A percentile compares a stretch with the other conserved stretches of the same genome.
These are phyloP conservation scores for Netelia virgata DNA, from an alignment of 2,888 invertebrate species.

Conservation along the genomic window DNA sequence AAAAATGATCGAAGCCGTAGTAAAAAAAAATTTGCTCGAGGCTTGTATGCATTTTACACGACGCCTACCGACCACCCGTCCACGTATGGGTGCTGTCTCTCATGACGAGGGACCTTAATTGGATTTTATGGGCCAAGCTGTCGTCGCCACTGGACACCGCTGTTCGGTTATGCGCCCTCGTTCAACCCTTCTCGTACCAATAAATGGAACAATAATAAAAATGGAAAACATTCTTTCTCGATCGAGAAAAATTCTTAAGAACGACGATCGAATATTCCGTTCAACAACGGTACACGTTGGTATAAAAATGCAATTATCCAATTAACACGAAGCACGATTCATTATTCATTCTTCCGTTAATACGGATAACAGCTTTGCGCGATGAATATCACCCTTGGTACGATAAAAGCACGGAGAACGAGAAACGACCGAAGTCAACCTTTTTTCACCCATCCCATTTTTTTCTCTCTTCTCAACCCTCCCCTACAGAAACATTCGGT, in stretches of 20 bases:
- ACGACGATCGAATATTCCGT: neutral
- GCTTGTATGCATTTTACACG: constrained; percentile 51
- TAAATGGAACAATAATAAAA: neutral
- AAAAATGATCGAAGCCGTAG: constrained; percentile 68
- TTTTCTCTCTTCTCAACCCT: neutral
- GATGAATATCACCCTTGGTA: constrained; percentile 1
- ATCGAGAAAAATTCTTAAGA: neutral
- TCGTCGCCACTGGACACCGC: constrained; percentile 44
- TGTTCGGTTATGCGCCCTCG: constrained; percentile 1
- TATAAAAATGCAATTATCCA: constrained; percentile 22
- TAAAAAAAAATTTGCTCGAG: constrained; percentile 15
- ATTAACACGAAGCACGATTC: constrained; percentile 28
- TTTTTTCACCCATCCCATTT: neutral
- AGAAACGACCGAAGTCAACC: constrained; percentile 20
- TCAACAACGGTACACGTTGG: neutral
- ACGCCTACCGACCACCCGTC: constrained; percentile 27
- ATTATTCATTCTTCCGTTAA: constrained; percentile 1
- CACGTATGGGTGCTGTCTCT: constrained; percentile 58
- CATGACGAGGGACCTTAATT: constrained; percentile 62
- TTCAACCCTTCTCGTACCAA: constrained; percentile 21
- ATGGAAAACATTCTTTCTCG: neutral
- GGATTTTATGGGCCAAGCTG: constrained; percentile 67
- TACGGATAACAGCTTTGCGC: constrained; percentile 2
- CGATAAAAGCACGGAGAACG: constrained; percentile 20
- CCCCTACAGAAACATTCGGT: neutral